These are phyloP conservation scores for Micromussa lordhowensis DNA, from an alignment of 92 coral and sea anemone species.

Conservation along the genomic window DNA sequence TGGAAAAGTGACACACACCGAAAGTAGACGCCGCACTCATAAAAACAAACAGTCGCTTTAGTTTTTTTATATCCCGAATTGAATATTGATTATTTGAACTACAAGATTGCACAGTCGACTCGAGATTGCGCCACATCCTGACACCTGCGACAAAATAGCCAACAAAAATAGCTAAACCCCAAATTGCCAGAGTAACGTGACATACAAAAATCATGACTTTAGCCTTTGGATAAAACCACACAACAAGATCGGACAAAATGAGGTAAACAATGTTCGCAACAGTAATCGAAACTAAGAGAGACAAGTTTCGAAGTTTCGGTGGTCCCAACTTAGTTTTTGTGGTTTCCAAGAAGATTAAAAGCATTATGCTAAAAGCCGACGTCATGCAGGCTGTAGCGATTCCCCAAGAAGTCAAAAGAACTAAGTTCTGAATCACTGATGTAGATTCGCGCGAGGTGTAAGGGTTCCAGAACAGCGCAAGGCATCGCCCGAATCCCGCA, in stretches of 20 bases:
- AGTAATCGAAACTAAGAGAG: constrained; percentile 53
- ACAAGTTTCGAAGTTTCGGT: constrained; percentile 37
- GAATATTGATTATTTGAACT: constrained; percentile 3
- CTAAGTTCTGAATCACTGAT: not conserved
- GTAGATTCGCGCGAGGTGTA: constrained; percentile 42
- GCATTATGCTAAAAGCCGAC: constrained; percentile 69
- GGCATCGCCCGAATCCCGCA: constrained; percentile 51
- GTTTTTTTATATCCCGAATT: constrained; percentile 37
- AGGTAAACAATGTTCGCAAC: constrained; percentile 54
- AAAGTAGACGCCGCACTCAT: constrained; percentile 51
- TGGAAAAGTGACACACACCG: constrained; percentile 50
- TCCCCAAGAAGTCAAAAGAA: constrained; percentile 43
- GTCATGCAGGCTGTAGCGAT: constrained; percentile 70
- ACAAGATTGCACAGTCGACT: constrained; percentile 30
- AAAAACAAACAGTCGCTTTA: constrained; percentile 45
- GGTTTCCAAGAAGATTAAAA: constrained; percentile 63
- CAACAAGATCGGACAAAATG: constrained; percentile 62
- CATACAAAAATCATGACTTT: constrained; percentile 62
- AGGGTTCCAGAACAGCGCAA: constrained; percentile 61
- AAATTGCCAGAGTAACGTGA: constrained; percentile 60
- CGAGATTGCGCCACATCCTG: constrained; percentile 63
- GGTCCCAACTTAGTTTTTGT: constrained; percentile 55
- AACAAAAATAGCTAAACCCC: constrained; percentile 69
- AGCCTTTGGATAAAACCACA: constrained; percentile 43
- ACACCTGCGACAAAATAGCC: constrained; percentile 59